phyloP scores from a whole-genome alignment of 2,888 invertebrate species.

The Celastrina argiolus region DNA sequence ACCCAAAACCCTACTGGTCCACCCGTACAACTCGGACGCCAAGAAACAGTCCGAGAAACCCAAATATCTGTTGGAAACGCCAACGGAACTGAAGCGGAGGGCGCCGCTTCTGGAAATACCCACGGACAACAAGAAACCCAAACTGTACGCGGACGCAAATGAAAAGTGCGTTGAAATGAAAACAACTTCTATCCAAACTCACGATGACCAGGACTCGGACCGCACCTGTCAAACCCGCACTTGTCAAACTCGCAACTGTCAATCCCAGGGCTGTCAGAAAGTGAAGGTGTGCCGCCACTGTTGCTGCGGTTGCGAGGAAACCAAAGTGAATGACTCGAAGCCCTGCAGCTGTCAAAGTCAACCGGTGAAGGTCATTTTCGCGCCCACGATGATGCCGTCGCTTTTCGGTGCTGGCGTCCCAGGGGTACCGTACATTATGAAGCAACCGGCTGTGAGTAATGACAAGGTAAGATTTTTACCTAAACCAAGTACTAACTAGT shows the following conservation, averaged over 20 bases:
- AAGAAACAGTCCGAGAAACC: constrained; percentile 35
- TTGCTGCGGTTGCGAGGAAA: constrained; percentile 41
- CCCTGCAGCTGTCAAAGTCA: constrained; percentile 45
- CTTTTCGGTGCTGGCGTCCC: constrained; percentile 52
- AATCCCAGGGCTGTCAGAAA: constrained; percentile 29
- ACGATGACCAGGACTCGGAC: constrained; percentile 17
- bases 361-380: constrained; percentile 61
- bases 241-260: not conserved
- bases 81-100: constrained; percentile 59
- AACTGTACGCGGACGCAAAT: constrained; percentile 39
- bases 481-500: not conserved
- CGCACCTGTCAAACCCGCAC: constrained; percentile 20
- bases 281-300: constrained; percentile 44
- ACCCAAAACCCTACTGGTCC: constrained; percentile 56
- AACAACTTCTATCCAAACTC: constrained; percentile 39
- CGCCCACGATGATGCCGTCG: constrained; percentile 66
- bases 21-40: constrained; percentile 41
- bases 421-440: constrained; percentile 57
- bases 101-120: constrained; percentile 59
- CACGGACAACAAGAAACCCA: constrained; percentile 55
- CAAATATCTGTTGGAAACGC: constrained; percentile 61
- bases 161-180: constrained; percentile 39
- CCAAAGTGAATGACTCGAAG: constrained; percentile 25
- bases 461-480: constrained; percentile 51
- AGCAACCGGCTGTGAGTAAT: constrained; percentile 44